These are phyloP conservation scores for Spicauda simplicius DNA, from an alignment of 2,888 invertebrate species.

Conservation along the genomic window DNA sequence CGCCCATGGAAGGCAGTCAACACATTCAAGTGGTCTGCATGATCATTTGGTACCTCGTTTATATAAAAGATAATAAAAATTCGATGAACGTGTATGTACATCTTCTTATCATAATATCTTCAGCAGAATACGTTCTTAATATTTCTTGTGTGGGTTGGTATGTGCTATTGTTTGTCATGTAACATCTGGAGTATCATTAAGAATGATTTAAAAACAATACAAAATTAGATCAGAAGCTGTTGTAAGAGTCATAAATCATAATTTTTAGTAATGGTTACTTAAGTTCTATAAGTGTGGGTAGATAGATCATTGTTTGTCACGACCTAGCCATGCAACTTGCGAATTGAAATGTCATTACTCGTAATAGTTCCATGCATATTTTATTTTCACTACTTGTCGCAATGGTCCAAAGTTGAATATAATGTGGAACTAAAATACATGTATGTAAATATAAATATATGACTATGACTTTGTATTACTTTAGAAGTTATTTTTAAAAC, in stretches of 20 bases:
- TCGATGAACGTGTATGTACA: too few relatives aligned
- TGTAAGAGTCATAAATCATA: slow-evolving; percentile 21
- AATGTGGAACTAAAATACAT: too few relatives aligned
- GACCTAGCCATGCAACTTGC: slow-evolving; percentile 1
- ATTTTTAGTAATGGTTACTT: slow-evolving; percentile 3
- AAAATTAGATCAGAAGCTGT: slow-evolving; percentile 16
- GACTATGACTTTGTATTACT: too few relatives aligned
- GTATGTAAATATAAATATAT: too few relatives aligned
- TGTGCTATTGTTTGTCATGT: background rate
- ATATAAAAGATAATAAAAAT: too few relatives aligned
- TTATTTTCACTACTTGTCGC: background rate
- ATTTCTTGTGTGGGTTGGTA: background rate
- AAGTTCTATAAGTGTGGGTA: slow-evolving; percentile 8
- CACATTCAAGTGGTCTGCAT: too few relatives aligned
- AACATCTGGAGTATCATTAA: background rate
- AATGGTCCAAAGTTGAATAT: too few relatives aligned
- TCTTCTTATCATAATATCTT: too few relatives aligned
- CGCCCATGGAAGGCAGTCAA: too few relatives aligned
- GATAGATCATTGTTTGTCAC: slow-evolving; percentile 7
- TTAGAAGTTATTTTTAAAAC: too few relatives aligned
- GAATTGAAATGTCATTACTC: background rate
- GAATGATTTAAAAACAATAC: slow-evolving; percentile 19
- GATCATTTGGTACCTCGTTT: too few relatives aligned
- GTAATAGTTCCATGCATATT: background rate
- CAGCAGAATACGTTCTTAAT: too few relatives aligned